Evolutionary conservation across 2,797 vertebrate genomes (phyloP).

Genomic region (Eremophila alpestris): DNA sequence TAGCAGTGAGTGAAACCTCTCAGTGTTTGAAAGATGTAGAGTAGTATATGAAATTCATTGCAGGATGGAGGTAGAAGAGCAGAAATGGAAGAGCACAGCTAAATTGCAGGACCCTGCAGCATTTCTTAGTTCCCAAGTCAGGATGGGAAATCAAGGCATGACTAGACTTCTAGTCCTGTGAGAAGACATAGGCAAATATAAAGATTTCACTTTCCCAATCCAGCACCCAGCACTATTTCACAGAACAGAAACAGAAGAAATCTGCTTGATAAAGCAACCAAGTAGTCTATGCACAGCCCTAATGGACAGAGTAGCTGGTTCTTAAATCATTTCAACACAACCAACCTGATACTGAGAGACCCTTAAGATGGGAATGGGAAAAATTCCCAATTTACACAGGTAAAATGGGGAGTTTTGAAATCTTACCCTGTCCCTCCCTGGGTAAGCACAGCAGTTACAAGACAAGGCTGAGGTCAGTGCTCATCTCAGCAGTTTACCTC

Average conservation of each 20-base stretch:
- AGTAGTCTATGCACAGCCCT: background rate
- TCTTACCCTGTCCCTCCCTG: background rate
- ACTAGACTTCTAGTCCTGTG: background rate
- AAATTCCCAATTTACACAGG: background rate
- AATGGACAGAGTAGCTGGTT: background rate
- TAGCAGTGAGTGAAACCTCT: background rate
- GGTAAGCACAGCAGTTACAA: background rate
- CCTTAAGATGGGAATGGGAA: background rate
- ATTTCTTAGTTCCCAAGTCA: background rate
- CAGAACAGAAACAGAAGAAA: background rate
- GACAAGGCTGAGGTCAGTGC: background rate
- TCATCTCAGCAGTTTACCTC: background rate
- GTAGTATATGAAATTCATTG: background rate
- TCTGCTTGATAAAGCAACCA: background rate
- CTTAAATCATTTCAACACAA: background rate
- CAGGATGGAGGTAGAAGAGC: background rate
- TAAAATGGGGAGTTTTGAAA: background rate
- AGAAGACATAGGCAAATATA: background rate
- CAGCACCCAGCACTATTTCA: background rate
- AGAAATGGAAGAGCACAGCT: background rate
- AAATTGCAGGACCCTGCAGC: background rate
- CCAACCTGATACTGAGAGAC: background rate
- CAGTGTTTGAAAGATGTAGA: background rate
- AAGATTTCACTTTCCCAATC: background rate
- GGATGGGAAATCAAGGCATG: background rate